A percentile compares a stretch with the other conserved stretches of the same genome.
Evolutionary conservation across 2,113 vertebrate species (phyloP).

Genomic region (Thunnus maccoyii): DNA sequence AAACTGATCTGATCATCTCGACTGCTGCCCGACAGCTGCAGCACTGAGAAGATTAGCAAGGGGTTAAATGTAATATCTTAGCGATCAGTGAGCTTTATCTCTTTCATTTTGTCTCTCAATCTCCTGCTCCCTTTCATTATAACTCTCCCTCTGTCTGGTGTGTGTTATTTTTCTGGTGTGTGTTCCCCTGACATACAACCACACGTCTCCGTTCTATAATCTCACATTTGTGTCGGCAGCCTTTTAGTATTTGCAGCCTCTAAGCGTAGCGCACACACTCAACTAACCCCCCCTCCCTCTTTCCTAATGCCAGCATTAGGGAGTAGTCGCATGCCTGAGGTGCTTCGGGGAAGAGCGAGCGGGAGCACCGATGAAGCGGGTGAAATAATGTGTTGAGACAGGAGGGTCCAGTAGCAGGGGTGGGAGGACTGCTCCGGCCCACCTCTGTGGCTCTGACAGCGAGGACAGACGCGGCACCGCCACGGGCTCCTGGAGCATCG

Average conservation of each 20-base stretch:
- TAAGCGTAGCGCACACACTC: constrained; percentile 40
- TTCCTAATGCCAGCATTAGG: constrained; percentile 70
- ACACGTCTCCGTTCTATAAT: constrained; percentile 58
- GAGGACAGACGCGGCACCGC: constrained; percentile 55
- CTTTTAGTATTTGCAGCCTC: constrained; percentile 67
- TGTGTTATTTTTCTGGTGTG: constrained; percentile 11
- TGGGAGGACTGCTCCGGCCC: constrained; percentile 57
- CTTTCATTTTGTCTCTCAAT: constrained; percentile 75
- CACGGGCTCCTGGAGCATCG: constrained; percentile 55
- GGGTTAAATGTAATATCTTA: constrained; percentile 78
- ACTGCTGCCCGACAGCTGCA: constrained; percentile 68
- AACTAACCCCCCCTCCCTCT: constrained; percentile 52
- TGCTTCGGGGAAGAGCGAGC: constrained; percentile 56
- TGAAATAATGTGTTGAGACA: constrained; percentile 80
- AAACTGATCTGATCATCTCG: constrained; percentile 59
- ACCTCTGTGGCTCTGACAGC: constrained; percentile 68
- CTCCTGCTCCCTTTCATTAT: constrained; percentile 64
- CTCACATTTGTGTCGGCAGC: constrained; percentile 61
- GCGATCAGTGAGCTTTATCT: constrained; percentile 71
- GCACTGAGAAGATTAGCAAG: constrained; percentile 74
- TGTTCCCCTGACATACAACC: constrained; percentile 55
- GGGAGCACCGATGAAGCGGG: constrained; percentile 57
- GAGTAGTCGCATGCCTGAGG: constrained; percentile 70
- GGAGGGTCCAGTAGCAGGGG: constrained; percentile 53
- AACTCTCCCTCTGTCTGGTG: constrained; percentile 41